Evolutionary conservation across 2,113 vertebrate genomes (phyloP).

Genomic region (Desmodus rotundus): DNA sequence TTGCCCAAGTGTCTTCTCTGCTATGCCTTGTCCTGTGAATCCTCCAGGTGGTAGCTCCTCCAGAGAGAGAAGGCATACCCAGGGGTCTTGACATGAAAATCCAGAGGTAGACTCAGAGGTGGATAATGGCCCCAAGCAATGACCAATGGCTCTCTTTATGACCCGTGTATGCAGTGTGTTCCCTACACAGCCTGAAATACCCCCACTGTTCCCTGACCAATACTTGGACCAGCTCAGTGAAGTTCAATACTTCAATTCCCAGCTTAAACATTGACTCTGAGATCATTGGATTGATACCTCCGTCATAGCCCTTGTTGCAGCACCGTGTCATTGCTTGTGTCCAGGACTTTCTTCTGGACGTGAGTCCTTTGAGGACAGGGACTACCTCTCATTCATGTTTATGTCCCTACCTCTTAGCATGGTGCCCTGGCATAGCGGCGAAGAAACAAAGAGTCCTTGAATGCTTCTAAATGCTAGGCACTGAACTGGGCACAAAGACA

Average conservation of each 20-base stretch:
- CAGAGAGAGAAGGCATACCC: not conserved
- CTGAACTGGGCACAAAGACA: not conserved
- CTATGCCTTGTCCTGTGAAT: not conserved
- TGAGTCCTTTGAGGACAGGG: not conserved
- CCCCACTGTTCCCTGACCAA: not conserved
- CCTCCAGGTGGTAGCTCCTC: not conserved
- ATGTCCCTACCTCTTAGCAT: not conserved
- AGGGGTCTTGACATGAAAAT: not conserved
- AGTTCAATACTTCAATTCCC: not conserved
- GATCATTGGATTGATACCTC: not conserved
- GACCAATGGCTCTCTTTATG: not conserved
- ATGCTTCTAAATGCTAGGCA: not conserved
- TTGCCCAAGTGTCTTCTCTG: not conserved
- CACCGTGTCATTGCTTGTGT: not conserved
- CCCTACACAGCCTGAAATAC: not conserved
- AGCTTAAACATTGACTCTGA: not conserved
- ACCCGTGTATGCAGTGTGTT: fast-evolving
- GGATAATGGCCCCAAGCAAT: not conserved
- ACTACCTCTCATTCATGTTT: not conserved
- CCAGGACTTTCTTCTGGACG: not conserved
- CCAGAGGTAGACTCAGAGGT: not conserved
- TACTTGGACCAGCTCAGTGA: not conserved
- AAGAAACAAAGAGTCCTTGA: not conserved
- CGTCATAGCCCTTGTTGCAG: not conserved
- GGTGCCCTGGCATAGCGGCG: not conserved